Conservation (phyloP, 2,888 invertebrate genomes). For the Podotricha telesiphe region DNA sequence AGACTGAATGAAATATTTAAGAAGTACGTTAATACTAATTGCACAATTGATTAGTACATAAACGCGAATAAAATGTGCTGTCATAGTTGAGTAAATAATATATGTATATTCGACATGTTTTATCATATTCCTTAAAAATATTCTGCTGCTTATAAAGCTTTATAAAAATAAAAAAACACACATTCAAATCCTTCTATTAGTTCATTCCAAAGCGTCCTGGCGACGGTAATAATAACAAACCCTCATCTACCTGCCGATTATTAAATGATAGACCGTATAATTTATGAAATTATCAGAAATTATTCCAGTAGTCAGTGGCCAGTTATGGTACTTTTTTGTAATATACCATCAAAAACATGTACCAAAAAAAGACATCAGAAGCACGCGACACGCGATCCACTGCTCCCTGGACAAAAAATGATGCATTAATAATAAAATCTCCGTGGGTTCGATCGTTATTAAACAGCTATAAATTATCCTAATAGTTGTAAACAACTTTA, state of each 20-base stretch:
- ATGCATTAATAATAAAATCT: conserved; percentile 78
- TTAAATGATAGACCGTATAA: conserved; percentile 74
- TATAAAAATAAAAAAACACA: neutral
- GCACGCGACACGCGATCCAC: conserved; percentile 82
- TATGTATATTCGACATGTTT: too few species aligned
- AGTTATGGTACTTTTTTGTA: conserved; percentile 76
- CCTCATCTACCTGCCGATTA: conserved; percentile 71
- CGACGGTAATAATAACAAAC: conserved; percentile 49
- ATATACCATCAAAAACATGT: conserved; percentile 65
- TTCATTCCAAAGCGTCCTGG: conserved; percentile 21
- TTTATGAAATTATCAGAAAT: conserved; percentile 82
- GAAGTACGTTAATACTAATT: neutral
- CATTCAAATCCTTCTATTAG: conserved; percentile 8
- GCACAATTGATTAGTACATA: too few species aligned
- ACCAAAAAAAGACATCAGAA: conserved; percentile 67
- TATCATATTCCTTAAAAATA: neutral
- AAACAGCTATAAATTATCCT: conserved; percentile 82
- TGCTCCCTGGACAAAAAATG: conserved; percentile 64
- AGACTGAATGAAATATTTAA: neutral
- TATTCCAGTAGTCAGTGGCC: conserved; percentile 82
- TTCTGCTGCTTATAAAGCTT: neutral
- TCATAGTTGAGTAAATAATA: too few species aligned
- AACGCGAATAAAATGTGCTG: too few species aligned
- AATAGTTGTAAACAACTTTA: conserved; percentile 75
- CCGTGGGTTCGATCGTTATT: conserved; percentile 71